Evolutionary conservation across 2,797 vertebrate genomes (phyloP).

Genomic region (Gila robusta): DNA sequence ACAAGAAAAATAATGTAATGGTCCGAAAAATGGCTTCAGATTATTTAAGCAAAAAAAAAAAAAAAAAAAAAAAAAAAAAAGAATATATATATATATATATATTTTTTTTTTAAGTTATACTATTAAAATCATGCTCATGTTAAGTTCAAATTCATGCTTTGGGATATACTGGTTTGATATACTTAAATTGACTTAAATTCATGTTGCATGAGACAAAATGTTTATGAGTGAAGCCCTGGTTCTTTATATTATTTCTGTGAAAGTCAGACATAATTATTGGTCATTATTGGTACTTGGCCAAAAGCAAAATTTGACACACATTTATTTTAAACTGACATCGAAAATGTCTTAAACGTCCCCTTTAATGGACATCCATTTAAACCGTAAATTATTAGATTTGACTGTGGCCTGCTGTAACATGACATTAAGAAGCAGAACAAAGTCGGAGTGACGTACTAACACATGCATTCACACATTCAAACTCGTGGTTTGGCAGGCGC

Average conservation of each 20-base stretch:
- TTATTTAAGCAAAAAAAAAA: neutral
- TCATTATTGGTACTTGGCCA: neutral
- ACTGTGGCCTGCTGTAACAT: constrained; percentile 22
- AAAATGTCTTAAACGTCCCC: neutral
- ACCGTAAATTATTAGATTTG: neutral
- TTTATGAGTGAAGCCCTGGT: neutral
- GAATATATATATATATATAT: neutral
- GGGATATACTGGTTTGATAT: neutral
- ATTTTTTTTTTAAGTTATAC: too few species aligned
- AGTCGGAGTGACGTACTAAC: constrained; percentile 6
- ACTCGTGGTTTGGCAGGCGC: constrained; percentile 14
- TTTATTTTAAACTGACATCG: neutral
- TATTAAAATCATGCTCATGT: neutral
- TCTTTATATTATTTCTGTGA: neutral
- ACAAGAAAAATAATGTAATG: neutral
- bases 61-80: neutral
- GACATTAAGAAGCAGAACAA: constrained; percentile 2
- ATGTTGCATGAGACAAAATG: neutral
- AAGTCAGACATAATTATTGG: neutral
- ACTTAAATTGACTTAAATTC: constrained; percentile 7
- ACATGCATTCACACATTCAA: constrained; percentile 20
- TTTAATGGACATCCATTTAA: neutral
- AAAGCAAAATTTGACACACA: neutral
- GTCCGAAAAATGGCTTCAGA: neutral
- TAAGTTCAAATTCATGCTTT: neutral